Percentiles rank a stretch among this genome's conserved stretches.
phyloP scores from a whole-genome alignment of 2,113 vertebrate species.

The human region DNA sequence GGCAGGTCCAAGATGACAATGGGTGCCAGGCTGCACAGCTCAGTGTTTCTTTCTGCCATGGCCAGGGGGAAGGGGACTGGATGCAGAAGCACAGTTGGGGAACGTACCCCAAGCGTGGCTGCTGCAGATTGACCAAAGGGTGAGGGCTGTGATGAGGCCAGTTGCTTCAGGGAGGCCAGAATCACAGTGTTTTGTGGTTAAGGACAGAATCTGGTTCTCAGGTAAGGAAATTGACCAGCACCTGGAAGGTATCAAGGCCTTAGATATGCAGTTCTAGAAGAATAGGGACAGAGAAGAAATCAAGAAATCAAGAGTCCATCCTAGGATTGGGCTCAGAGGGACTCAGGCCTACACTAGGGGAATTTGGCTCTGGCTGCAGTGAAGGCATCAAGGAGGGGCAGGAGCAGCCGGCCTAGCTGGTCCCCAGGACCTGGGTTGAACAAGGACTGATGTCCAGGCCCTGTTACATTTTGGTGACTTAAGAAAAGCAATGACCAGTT shows the following conservation, averaged over 20 bases:
- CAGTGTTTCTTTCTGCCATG: background rate
- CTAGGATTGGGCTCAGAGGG: background rate
- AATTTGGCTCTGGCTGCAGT: background rate
- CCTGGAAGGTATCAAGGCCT: background rate
- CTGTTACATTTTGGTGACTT: background rate
- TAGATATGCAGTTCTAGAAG: background rate
- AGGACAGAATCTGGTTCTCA: background rate
- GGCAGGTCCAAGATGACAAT: background rate
- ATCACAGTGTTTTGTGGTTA: background rate
- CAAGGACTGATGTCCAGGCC: background rate
- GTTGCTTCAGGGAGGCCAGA: background rate
- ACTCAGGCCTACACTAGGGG: background rate
- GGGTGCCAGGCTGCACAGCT: rapidly evolving
- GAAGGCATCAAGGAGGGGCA: background rate
- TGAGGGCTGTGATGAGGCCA: background rate
- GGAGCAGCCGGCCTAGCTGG: too few species aligned
- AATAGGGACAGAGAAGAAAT: background rate
- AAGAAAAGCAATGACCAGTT: background rate
- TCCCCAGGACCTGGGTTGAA: background rate
- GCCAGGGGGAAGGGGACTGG: background rate
- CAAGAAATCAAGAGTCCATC: background rate
- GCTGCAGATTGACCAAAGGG: background rate
- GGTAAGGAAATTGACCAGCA: background rate
- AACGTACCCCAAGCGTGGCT: background rate
- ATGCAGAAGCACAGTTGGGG: background rate